These are phyloP conservation scores for Hippoglossus stenolepis DNA, from an alignment of 2,113 vertebrate species.

Conservation along the genomic window DNA sequence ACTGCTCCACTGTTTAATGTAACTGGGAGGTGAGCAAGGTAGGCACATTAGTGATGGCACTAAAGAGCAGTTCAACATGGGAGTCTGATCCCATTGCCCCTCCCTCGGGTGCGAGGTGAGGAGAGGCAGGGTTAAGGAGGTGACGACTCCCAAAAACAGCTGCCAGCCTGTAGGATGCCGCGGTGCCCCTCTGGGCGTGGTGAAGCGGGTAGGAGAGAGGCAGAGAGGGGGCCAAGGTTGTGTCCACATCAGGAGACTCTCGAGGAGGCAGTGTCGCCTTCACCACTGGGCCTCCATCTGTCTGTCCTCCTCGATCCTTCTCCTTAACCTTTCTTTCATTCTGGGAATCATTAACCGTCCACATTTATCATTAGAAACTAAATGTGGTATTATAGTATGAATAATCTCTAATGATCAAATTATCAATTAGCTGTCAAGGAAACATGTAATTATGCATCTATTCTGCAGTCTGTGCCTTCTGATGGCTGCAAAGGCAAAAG, in stretches of 20 bases:
- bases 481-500: background rate
- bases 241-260: conserved; percentile 58
- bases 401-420: conserved; percentile 16
- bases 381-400: conserved; percentile 15
- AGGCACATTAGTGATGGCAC: background rate
- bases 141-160: conserved; percentile 74
- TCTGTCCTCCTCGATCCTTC: conserved; percentile 36
- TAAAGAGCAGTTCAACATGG: conserved; percentile 42
- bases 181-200: conserved; percentile 68
- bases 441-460: conserved; percentile 3
- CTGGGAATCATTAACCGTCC: conserved; percentile 7
- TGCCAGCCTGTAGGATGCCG: conserved; percentile 76
- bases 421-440: conserved; percentile 13
- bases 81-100: conserved; percentile 40
- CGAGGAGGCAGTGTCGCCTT: conserved; percentile 46
- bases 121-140: conserved; percentile 55
- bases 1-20: conserved; percentile 27
- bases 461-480: background rate
- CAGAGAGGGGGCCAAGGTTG: conserved; percentile 67
- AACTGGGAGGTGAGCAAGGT: conserved; percentile 19
- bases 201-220: conserved; percentile 44
- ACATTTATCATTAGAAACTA: conserved; percentile 24
- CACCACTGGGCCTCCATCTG: conserved; percentile 78
- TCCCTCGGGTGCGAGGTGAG: conserved; percentile 54
- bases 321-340: conserved; percentile 31